Evolutionary conservation across 2,113 vertebrate genomes (phyloP), one percentile per base, ranked within the genome.

Genomic region (Numida meleagris): DNA sequence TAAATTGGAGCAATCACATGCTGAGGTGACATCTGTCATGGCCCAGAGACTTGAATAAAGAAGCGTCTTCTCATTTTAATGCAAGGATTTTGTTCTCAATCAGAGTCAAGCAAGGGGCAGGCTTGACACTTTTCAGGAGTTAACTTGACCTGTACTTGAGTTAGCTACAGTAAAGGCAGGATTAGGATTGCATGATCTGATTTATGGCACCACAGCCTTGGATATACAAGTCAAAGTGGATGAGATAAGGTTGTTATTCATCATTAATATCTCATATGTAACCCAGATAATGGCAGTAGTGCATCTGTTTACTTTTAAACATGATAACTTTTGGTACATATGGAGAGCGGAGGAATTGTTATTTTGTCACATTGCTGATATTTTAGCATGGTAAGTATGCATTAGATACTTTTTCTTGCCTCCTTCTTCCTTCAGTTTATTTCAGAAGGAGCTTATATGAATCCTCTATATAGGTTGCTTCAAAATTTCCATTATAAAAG

Each of bases 401-500:
- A 55, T 16, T 70, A 42, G 23, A 33, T 74, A 51, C 59, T 58
- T 82, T 67, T 86, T 82, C 55, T 63, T 0, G 0, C 43, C 16
- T 72, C 21, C 19, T 67, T 23, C 29, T 88, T 86, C 73, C 13
- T 92, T 89, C 61, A 77, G 29, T 89, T 96, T 92, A 51, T 93
- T 91, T 73, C 42, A 71, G 68, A 61, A 88, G 77, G 59, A 71
- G 42, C 6, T 82, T 50, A 74, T 70, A 77, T 67, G 72, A 91
- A 81, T 92, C 87, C 84, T 92, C 38, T 87, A 66, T 80, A 73
- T 68, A 91, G 58, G 4, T 89, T 89, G 25, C 71, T 82, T 92
- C 62, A 94, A 62, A 87, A 85, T 96, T 93, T 96, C 87, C 78
- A 71, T 88, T 89, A 74, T 89, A 94, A 95, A 94, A 94, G 42